Percentiles rank a stretch among this genome's conserved stretches.
These are phyloP conservation scores for Monomorium pharaonis DNA, from an alignment of 1,140 invertebrate genomes.

Conservation along the genomic window DNA sequence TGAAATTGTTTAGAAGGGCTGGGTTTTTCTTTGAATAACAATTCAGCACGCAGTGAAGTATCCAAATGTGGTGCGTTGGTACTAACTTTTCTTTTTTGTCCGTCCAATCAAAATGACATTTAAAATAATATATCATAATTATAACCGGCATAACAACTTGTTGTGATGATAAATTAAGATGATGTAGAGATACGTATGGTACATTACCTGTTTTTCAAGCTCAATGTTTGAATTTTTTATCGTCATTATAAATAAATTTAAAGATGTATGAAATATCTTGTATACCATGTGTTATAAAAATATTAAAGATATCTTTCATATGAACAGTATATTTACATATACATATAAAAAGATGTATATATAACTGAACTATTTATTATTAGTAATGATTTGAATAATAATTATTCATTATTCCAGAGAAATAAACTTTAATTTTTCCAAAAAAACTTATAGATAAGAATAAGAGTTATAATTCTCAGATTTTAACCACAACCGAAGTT, in stretches of 20 bases:
- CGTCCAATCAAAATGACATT: background rate
- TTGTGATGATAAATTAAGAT: constrained; percentile 13
- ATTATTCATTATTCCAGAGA: too few species aligned
- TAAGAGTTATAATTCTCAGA: background rate
- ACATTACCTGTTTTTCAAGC: background rate
- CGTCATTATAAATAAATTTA: background rate
- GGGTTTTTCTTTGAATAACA: background rate
- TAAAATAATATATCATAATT: constrained; percentile 10
- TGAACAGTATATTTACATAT: background rate
- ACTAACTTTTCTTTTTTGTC: background rate
- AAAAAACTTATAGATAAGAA: background rate
- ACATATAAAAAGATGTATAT: background rate
- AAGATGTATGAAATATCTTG: background rate
- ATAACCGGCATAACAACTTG: background rate
- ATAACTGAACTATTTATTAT: background rate
- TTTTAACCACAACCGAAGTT: background rate
- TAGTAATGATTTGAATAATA: too few species aligned
- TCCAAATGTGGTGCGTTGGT: background rate
- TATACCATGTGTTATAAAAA: background rate
- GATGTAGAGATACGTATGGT: background rate
- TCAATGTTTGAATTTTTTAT: background rate
- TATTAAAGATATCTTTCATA: background rate
- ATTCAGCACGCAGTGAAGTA: background rate
- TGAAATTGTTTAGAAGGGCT: background rate
- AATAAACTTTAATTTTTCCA: background rate